phyloP scores from a whole-genome alignment of 2,113 vertebrate genomes.

The Corythornis cristatus region DNA sequence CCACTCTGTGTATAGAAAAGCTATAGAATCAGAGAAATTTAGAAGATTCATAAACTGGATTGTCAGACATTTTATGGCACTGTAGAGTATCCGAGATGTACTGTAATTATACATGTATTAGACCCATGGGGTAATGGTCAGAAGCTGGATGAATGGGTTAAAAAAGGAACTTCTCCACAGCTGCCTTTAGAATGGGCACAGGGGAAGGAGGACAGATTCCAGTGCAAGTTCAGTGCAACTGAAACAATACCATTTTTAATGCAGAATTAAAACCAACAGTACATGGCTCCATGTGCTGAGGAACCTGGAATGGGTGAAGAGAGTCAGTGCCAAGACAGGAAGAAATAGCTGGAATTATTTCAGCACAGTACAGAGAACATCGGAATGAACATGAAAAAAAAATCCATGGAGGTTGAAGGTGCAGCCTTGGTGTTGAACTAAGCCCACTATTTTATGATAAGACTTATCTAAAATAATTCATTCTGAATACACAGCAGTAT shows the following conservation, averaged over 20 bases:
- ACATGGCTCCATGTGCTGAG: neutral
- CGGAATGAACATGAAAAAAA: neutral
- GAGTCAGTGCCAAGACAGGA: rapidly evolving
- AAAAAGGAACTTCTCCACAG: neutral
- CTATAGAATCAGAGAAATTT: neutral
- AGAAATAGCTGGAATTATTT: neutral
- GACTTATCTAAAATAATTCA: neutral
- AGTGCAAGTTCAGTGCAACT: neutral
- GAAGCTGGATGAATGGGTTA: neutral
- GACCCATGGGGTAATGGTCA: neutral
- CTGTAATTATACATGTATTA: neutral
- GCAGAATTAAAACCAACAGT: neutral
- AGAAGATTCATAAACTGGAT: neutral
- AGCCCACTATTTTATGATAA: neutral
- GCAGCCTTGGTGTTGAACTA: neutral
- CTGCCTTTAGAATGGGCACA: neutral
- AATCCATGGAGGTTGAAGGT: neutral
- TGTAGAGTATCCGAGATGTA: neutral
- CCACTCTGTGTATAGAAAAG: neutral
- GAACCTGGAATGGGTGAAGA: neutral
- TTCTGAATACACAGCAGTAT: neutral
- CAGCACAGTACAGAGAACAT: neutral
- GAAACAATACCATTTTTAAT: neutral
- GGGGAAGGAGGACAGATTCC: neutral
- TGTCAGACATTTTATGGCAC: rapidly evolving